Evolutionary conservation across 2,888 invertebrate genomes (phyloP).

Genomic region (Lordiphosa andalusiaca): DNA sequence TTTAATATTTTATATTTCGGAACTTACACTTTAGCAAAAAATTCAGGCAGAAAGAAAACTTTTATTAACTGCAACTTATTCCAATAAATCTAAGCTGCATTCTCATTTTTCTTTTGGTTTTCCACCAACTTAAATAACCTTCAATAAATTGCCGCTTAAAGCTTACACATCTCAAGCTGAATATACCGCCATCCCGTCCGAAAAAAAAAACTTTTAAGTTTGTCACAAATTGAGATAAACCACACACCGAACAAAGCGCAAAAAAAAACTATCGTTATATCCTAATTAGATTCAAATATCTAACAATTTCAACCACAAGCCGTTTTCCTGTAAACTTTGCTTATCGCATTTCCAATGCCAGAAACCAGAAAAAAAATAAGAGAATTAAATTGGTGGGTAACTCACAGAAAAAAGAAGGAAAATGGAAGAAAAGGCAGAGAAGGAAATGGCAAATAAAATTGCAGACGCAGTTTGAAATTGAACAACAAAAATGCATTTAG

Average conservation of each 20-base stretch:
- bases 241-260: not conserved
- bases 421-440: conserved; percentile 13
- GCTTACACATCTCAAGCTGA: not conserved
- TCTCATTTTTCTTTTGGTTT: no score
- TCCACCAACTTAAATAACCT: no score
- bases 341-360: conserved; percentile 52
- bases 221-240: not conserved
- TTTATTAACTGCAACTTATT: no score
- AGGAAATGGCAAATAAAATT: conserved; percentile 58
- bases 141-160: no score
- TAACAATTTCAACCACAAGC: conserved; percentile 59
- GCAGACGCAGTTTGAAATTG: conserved; percentile 70
- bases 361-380: conserved; percentile 22
- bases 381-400: conserved; percentile 25
- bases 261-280: conserved; percentile 60
- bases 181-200: no score
- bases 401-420: not conserved
- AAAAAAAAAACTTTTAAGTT: conserved; percentile 9
- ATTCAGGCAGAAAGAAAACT: no score
- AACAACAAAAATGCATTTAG: conserved; percentile 75
- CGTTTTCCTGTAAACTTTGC: conserved; percentile 53
- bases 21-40: no score
- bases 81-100: no score
- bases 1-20: no score
- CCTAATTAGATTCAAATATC: conserved; percentile 72